Conservation (phyloP, 2,113 vertebrate species). For the Astur gentilis region DNA sequence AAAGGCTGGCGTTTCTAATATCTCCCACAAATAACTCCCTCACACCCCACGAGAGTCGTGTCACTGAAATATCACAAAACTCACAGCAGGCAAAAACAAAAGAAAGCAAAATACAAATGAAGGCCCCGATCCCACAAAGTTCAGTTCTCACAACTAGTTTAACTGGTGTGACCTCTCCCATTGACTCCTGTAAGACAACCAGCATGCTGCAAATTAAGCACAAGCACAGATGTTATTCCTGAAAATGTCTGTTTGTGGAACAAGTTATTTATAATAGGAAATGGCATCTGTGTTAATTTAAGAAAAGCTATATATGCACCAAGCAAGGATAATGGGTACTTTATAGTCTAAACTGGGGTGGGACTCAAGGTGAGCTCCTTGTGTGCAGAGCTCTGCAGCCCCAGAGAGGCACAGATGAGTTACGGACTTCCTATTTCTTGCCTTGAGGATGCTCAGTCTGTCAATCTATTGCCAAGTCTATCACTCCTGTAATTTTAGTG, state of each 20-base stretch:
- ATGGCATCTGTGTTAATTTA: conserved; percentile 13
- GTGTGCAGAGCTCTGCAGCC: neutral
- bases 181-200: neutral
- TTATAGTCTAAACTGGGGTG: neutral
- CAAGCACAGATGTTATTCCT: conserved; percentile 14
- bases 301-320: neutral
- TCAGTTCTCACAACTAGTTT: neutral
- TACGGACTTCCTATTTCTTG: neutral
- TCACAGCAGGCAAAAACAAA: neutral
- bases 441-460: neutral
- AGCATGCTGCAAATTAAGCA: neutral
- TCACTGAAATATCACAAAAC: neutral
- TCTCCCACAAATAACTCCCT: neutral
- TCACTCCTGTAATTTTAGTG: neutral
- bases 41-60: fast-evolving
- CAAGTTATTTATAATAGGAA: conserved; percentile 31
- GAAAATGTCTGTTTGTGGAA: conserved; percentile 29
- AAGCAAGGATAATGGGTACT: neutral
- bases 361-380: neutral
- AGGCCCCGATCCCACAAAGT: neutral
- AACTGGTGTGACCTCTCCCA: neutral
- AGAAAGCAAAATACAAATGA: neutral
- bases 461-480: neutral
- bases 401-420: fast-evolving
- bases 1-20: neutral